A percentile compares a stretch with the other conserved stretches of the same genome.
These are phyloP conservation scores for Axinella damicornis DNA, from an alignment of 37 sponge, comb jelly and placozoan species.

Conservation along the genomic window DNA sequence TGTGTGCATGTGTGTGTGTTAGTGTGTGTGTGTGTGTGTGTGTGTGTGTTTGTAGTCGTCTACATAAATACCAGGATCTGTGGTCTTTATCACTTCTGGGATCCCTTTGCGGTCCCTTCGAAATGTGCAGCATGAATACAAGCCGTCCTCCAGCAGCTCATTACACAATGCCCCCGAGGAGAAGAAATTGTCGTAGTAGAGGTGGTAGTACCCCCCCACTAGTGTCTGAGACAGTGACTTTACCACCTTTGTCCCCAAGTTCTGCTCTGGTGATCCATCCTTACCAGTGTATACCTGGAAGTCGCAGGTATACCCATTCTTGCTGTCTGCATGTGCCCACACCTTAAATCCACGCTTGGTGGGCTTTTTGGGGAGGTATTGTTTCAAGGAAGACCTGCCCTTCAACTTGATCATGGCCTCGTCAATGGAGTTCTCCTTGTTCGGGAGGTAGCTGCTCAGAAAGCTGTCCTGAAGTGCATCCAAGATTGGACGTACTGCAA, in stretches of 20 bases:
- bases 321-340: not conserved
- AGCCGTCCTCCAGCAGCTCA: conserved; percentile 18
- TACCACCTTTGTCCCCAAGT: not conserved
- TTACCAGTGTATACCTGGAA: conserved; percentile 5
- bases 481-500: conserved; percentile 5
- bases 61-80: too few relatives aligned
- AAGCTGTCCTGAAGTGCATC: not conserved
- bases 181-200: conserved; percentile 41
- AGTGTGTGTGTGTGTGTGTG: too few relatives aligned
- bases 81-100: conserved; percentile 12
- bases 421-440: conserved; percentile 21
- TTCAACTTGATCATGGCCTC: conserved; percentile 34
- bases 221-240: not conserved
- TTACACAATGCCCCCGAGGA: not conserved
- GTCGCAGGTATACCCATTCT: conserved; percentile 7
- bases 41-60: too few relatives aligned
- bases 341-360: conserved; percentile 36
- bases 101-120: conserved; percentile 16
- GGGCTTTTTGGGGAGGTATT: conserved; percentile 46
- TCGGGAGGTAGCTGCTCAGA: conserved; percentile 6
- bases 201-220: too few relatives aligned
- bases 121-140: conserved; percentile 18
- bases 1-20: too few relatives aligned
- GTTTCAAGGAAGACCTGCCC: conserved; percentile 26
- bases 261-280: not conserved